Conservation (phyloP, 2,797 vertebrate genomes). For the Lindbergichthys nudifrons region DNA sequence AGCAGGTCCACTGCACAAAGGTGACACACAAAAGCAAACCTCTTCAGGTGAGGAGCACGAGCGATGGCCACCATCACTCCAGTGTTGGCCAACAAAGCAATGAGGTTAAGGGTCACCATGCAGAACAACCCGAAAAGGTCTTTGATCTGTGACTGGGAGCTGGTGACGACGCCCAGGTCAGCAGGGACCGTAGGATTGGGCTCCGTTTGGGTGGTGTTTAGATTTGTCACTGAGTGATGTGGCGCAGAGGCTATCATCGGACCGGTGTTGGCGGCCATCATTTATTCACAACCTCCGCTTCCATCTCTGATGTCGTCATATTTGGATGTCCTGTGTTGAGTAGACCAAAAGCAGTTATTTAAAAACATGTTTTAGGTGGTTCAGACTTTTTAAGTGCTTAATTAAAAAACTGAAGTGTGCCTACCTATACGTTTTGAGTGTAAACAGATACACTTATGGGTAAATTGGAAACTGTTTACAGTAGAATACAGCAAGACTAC, state of each 20-base stretch:
- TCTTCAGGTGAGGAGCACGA: constrained; percentile 90
- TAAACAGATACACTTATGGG: constrained; percentile 19
- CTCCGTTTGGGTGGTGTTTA: constrained; percentile 69
- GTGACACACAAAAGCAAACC: constrained; percentile 93
- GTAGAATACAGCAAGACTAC: background rate
- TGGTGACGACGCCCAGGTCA: constrained; percentile 80
- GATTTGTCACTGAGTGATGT: constrained; percentile 68
- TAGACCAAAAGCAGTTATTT: constrained; percentile 13
- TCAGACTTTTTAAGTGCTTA: no score
- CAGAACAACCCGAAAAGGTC: constrained; percentile 89
- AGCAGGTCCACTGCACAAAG: constrained; percentile 92
- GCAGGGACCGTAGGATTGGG: constrained; percentile 75
- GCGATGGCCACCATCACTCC: constrained; percentile 91
- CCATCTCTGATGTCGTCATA: constrained; percentile 32
- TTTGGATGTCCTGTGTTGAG: constrained; percentile 44
- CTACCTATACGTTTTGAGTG: background rate
- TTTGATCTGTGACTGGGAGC: constrained; percentile 84
- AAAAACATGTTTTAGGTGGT: background rate
- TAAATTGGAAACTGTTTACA: constrained; percentile 16
- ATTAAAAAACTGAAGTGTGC: background rate
- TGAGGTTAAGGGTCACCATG: constrained; percentile 91
- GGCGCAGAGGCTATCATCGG: constrained; percentile 68
- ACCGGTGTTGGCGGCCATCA: constrained; percentile 79
- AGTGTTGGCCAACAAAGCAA: constrained; percentile 89
- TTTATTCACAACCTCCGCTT: constrained; percentile 63